Evolutionary conservation across 2,797 vertebrate genomes (phyloP).

Genomic region (Cuculus canorus): DNA sequence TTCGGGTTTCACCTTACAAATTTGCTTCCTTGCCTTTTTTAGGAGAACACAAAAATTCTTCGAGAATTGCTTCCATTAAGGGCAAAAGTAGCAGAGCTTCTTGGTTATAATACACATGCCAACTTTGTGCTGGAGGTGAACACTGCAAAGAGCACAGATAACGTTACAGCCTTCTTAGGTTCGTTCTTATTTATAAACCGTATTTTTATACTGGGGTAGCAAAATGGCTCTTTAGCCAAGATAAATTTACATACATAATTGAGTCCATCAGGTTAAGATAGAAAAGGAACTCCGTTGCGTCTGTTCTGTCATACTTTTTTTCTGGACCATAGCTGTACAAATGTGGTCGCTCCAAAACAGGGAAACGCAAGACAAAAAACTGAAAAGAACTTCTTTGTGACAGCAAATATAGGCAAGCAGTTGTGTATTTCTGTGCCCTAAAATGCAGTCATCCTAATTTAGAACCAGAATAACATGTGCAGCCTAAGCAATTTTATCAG

Average conservation of each 20-base stretch:
- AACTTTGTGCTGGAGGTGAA: slow-evolving; percentile 94
- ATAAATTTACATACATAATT: background rate
- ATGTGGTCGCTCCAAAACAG: background rate
- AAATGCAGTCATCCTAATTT: background rate
- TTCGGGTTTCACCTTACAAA: background rate
- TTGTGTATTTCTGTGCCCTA: background rate
- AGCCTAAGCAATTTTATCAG: background rate
- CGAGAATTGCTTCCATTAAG: slow-evolving; percentile 88
- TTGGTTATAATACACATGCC: slow-evolving; percentile 89
- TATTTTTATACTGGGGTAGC: background rate
- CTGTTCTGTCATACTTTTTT: background rate
- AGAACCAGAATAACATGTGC: background rate
- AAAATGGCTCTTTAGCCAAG: background rate
- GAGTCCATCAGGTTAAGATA: background rate
- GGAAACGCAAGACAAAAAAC: background rate
- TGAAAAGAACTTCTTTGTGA: background rate
- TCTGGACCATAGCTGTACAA: background rate
- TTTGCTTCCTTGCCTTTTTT: slow-evolving; percentile 1
- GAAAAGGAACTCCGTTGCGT: background rate
- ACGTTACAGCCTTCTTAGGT: slow-evolving; percentile 79
- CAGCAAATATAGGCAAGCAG: background rate
- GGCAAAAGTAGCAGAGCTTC: slow-evolving; percentile 86
- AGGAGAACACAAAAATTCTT: slow-evolving; percentile 91
- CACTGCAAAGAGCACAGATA: slow-evolving; percentile 86
- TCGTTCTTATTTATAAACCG: slow-evolving; percentile 48